Evolutionary conservation across 2,888 invertebrate genomes (phyloP).

Genomic region (Drosophila koepferae): DNA sequence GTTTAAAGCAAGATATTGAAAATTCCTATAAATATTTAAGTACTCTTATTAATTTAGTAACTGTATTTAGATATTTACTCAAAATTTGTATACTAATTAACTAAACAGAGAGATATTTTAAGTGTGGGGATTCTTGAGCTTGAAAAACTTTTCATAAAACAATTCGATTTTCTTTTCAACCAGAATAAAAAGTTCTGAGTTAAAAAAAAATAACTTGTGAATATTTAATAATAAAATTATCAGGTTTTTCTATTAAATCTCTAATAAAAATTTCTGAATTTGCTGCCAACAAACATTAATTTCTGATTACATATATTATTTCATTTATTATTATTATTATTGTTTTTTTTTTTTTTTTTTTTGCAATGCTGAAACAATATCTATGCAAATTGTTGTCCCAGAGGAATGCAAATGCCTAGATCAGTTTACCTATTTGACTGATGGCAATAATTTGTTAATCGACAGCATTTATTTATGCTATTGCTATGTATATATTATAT

Average conservation of each 20-base stretch:
- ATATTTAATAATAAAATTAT: too few relatives aligned
- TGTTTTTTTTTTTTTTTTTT: background rate
- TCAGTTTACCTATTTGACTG: conserved; percentile 4
- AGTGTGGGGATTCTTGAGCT: background rate
- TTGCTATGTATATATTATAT: conserved; percentile 14
- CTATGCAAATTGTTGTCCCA: background rate
- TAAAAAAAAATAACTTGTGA: too few relatives aligned
- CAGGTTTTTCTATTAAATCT: too few relatives aligned
- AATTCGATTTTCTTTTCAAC: too few relatives aligned
- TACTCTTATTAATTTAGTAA: background rate
- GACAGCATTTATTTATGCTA: background rate
- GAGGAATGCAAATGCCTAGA: background rate
- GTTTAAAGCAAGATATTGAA: background rate
- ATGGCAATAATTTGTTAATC: conserved; percentile 6
- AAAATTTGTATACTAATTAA: background rate
- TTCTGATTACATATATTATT: too few relatives aligned
- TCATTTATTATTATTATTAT: too few relatives aligned
- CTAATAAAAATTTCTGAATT: background rate
- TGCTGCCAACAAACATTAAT: background rate
- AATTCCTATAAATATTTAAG: background rate
- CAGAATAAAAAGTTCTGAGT: too few relatives aligned
- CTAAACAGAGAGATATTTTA: background rate
- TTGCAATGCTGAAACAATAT: background rate
- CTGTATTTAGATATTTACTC: background rate
- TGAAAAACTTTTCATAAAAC: background rate